Base-by-base conservation (phyloP, 2,888 invertebrate species). In the Julus scandinavius region DNA sequence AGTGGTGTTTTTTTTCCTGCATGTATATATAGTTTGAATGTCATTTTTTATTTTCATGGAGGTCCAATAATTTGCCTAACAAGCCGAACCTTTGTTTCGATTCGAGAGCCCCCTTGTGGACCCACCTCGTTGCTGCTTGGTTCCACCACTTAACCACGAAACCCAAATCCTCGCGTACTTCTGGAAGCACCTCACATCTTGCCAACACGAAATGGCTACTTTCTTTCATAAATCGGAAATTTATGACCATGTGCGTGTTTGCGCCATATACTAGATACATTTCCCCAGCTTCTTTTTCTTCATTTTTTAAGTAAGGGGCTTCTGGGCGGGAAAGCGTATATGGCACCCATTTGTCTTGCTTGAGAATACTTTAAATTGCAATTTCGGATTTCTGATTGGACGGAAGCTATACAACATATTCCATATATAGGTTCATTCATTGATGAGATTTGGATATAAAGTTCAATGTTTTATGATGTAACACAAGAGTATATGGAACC, bases 71-170 rank as follows among this genome's bases (percentile, higher is more conserved):
- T 54, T 17, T 54, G 3, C 6, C 54, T 63, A 63, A 63, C 63
- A 63, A 63, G 63, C 63, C 17, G 63, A n/a, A n/a, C 17, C 63
- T 63, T 63, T 63, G 63, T 63, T 63, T n/a, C n/a, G n/a, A n/a
- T n/a, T 63, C 63, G n/a, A 63, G 63, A 17, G 54, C 0, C 20
- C 63, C 63, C 63, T 63, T 63, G n/a, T 63, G 63, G 63, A 63
- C 63, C 63, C 63, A 63, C 63, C 63, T 63, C 63, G 63, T 63
- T n/a, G 63, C n/a, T n/a, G 63, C n/a, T 63, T n/a, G 63, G 63
- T 63, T 63, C 63, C 63, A 63, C 63, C 63, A n/a, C 63, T 63
- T 63, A 63, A 63, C 63, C 63, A 63, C 63, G n/a, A n/a, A 45
- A 63, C 63, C 63, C n/a, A 6, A 6, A 63, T n/a, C 63, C 63